Percentiles rank a stretch among this genome's conserved stretches.
Conservation (phyloP, 2,797 vertebrate genomes). For the Melopsittacus undulatus region DNA sequence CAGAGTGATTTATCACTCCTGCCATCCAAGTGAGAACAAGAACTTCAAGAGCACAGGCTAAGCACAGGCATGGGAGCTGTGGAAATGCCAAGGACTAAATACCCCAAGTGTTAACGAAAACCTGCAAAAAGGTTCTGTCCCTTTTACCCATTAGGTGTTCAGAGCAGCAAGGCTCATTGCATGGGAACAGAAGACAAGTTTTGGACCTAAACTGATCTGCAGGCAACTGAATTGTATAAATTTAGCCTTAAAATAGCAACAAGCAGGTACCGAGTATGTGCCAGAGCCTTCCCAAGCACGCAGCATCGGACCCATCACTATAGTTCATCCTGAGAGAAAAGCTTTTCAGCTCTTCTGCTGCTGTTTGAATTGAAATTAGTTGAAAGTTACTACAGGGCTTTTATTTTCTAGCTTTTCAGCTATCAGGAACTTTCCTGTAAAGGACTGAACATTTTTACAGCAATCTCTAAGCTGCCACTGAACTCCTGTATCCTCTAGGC, state of each 20-base stretch:
- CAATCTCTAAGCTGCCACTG: background rate
- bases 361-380: background rate
- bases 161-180: background rate
- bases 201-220: background rate
- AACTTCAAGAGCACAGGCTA: background rate
- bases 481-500: background rate
- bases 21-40: background rate
- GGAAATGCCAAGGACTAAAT: background rate
- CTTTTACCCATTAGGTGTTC: background rate
- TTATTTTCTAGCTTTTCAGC: background rate
- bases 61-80: background rate
- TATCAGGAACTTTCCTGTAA: background rate
- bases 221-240: background rate
- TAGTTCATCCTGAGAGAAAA: background rate
- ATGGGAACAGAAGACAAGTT: background rate
- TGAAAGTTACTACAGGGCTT: background rate
- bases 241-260: fast-evolving
- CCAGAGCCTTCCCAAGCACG: background rate
- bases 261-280: background rate
- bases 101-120: background rate
- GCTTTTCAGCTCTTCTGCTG: background rate
- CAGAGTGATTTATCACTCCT: background rate
- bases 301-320: fast-evolving
- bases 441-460: background rate
- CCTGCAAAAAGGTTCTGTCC: background rate